Conservation (phyloP, 2,113 vertebrate genomes). For the Telmatochromis brachygnathus region DNA sequence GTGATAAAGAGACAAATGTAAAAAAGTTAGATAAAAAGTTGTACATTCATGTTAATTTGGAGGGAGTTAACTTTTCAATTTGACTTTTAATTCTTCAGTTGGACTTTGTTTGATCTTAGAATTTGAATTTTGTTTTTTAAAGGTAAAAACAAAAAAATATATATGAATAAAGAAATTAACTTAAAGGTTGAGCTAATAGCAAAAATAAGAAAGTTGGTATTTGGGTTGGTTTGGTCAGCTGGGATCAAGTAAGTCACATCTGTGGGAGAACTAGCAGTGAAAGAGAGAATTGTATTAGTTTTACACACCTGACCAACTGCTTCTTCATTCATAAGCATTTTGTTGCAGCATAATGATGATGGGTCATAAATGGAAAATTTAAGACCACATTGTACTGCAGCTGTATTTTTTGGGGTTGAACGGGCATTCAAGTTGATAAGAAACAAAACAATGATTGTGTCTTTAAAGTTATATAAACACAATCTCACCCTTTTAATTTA, state of each 20-base stretch:
- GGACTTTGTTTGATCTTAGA: background rate
- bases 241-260: background rate
- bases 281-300: background rate
- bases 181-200: background rate
- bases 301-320: background rate
- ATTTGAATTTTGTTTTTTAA: background rate
- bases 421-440: background rate
- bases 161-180: background rate
- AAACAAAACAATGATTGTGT: background rate
- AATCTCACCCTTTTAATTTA: background rate
- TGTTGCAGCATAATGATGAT: background rate
- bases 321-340: fast-evolving
- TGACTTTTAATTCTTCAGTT: background rate
- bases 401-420: background rate
- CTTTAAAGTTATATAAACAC: background rate
- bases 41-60: background rate
- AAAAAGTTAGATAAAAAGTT: background rate
- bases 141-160: background rate
- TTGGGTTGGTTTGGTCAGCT: background rate
- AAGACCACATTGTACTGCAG: fast-evolving
- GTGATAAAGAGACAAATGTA: background rate
- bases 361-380: background rate
- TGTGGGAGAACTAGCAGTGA: background rate
- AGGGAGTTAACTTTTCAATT: fast-evolving
- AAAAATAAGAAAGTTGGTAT: background rate